Percentiles rank a stretch among this genome's conserved stretches.
These are phyloP conservation scores for Aromia moschata DNA, from an alignment of 2,888 invertebrate species.

Conservation along the genomic window DNA sequence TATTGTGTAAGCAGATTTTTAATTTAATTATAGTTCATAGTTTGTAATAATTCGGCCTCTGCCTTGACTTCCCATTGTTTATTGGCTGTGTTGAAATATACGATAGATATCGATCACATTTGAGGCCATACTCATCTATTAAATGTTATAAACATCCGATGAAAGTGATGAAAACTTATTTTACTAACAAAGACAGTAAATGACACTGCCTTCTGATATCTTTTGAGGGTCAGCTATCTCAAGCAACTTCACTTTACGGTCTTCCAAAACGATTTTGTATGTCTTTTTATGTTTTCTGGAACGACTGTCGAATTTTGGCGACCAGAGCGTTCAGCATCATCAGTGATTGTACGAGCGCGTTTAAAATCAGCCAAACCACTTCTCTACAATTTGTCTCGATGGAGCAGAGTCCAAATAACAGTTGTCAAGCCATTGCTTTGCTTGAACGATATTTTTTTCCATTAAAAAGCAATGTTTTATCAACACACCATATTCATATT, in stretches of 20 bases:
- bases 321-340: slow-evolving; percentile 11
- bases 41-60: too few species aligned
- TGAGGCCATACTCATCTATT: too few species aligned
- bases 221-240: slow-evolving; percentile 1
- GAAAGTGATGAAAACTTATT: too few species aligned
- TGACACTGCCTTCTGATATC: not conserved
- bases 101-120: too few species aligned
- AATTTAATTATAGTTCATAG: too few species aligned
- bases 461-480: not conserved
- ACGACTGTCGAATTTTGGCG: slow-evolving; percentile 17
- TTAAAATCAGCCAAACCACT: slow-evolving; percentile 7
- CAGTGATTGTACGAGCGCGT: not conserved
- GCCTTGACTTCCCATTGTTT: too few species aligned
- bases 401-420: slow-evolving; percentile 9
- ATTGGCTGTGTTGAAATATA: too few species aligned
- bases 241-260: slow-evolving; percentile 17
- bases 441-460: too few species aligned
- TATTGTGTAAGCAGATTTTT: too few species aligned
- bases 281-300: slow-evolving; percentile 17
- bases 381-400: not conserved
- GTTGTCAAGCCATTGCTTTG: too few species aligned
- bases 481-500: not conserved
- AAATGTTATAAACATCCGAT: too few species aligned
- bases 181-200: too few species aligned
- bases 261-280: slow-evolving; percentile 15